phyloP scores from a whole-genome alignment of 2,797 vertebrate genomes.

The Pogonophryne albipinna region DNA sequence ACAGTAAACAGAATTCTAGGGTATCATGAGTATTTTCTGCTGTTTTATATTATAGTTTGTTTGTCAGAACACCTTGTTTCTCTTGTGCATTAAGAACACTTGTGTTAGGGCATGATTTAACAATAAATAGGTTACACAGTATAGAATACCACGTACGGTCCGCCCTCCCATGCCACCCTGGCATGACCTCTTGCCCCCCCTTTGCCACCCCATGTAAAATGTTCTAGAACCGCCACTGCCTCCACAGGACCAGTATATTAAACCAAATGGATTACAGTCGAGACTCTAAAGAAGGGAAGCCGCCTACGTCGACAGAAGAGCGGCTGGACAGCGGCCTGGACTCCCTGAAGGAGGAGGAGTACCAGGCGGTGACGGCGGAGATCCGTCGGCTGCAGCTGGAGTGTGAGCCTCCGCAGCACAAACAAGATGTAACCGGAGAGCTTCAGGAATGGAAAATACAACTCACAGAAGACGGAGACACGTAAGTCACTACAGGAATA shows the following conservation, averaged over 20 bases:
- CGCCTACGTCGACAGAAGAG: conserved; percentile 83
- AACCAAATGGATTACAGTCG: conserved; percentile 83
- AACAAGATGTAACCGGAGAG: conserved; percentile 40
- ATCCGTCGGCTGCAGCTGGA: conserved; percentile 85
- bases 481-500: conserved; percentile 85
- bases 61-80: too few relatives aligned
- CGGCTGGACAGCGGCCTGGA: conserved; percentile 95
- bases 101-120: too few relatives aligned
- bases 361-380: conserved; percentile 88
- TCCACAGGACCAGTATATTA: conserved; percentile 65
- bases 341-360: conserved; percentile 94
- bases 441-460: conserved; percentile 86
- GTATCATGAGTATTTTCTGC: too few relatives aligned
- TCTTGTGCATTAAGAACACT: too few relatives aligned
- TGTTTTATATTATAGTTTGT: too few relatives aligned
- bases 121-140: too few relatives aligned
- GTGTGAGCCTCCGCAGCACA: conserved; percentile 42
- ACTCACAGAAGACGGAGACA: conserved; percentile 94
- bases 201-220: too few relatives aligned
- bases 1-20: too few relatives aligned
- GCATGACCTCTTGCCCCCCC: too few relatives aligned
- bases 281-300: conserved; percentile 80
- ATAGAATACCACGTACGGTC: too few relatives aligned
- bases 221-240: too few relatives aligned
- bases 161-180: too few relatives aligned